Evolutionary conservation across 2,888 invertebrate species (phyloP).

Genomic region (Congeria kusceri): DNA sequence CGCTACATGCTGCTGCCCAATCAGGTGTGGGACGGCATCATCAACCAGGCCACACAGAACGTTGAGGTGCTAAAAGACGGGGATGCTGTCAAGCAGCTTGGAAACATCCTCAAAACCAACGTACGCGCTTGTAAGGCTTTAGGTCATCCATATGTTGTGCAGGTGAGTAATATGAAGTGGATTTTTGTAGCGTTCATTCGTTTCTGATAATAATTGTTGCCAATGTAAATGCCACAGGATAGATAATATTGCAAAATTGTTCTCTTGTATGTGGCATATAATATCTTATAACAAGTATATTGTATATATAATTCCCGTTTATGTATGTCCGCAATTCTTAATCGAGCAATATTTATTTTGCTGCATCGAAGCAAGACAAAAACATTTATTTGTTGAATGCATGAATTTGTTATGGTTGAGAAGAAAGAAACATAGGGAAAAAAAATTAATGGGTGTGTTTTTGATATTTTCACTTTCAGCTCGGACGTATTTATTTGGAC

Average conservation of each 20-base stretch:
- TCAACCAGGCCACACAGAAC: slow-evolving; percentile 98
- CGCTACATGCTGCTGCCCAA: slow-evolving; percentile 99
- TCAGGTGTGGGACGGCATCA: slow-evolving; percentile 99
- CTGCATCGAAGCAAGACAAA: too few relatives aligned
- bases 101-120: slow-evolving; percentile 99
- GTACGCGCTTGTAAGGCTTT: slow-evolving; percentile 99
- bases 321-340: too few relatives aligned
- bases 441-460: not conserved
- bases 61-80: slow-evolving; percentile 98
- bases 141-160: slow-evolving; percentile 97
- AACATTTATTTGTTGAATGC: too few relatives aligned
- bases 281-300: too few relatives aligned
- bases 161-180: slow-evolving; percentile 84
- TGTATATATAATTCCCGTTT: too few relatives aligned
- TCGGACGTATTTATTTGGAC: slow-evolving; percentile 98
- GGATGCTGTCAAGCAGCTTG: slow-evolving; percentile 98
- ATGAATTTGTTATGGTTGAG: too few relatives aligned
- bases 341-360: too few relatives aligned
- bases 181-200: too few relatives aligned
- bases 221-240: too few relatives aligned
- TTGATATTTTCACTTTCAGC: slow-evolving; percentile 87
- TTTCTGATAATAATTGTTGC: too few relatives aligned
- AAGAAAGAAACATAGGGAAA: not conserved
- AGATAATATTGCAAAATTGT: too few relatives aligned
- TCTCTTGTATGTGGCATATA: too few relatives aligned